Base-by-base conservation (phyloP, 2,797 vertebrate genomes). In the Rhabdomys pumilio region DNA sequence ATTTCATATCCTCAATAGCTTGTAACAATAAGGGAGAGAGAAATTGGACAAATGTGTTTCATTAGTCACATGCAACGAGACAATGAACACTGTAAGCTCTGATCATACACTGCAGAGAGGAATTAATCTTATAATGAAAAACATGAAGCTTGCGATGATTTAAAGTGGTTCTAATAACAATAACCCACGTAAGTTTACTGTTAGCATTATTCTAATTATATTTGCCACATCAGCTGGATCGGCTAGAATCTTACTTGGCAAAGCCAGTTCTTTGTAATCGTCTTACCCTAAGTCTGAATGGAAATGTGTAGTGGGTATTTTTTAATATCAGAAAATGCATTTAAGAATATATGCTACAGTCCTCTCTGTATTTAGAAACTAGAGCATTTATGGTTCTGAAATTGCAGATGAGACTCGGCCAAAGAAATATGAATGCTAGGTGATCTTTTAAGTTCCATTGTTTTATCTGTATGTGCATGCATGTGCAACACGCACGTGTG, bases 81-180 rank as follows among this genome's bases (percentile, higher is more conserved):
- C 24, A 89, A 81, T 72, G 22, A 29, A 20, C 29, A 67, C 69
- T 80, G 15, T 63, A 82, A 95, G n/a, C 81, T 57, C 65, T 76
- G 63, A n/a, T 81, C 22, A 59, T 4, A 41, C 26, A 47, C 57
- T 82, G 69, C 4, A 77, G 93, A 89, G 6, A 61, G 14, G 79
- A 93, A 88, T 86, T 75, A 86, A 86, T 84, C 80, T 65, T 91
- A 61, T 11, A 47, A 77, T 67, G 50, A 57, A 83, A 80, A 59
- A 24, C 44, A 76, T 61, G 31, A 55, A 67, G 14, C 31, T 77
- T 24, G 19, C 76, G 34, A 61, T 86, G 57, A 83, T 47, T 80
- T 95, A 31, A 86, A 82, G 47, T 95, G 65, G 14, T 75, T 93
- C 92, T 90, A 93, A 55, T 80, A 89, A 61, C 87, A 96, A 72